phyloP scores from a whole-genome alignment of 2,113 vertebrate species.

The Podilymbus podiceps region DNA sequence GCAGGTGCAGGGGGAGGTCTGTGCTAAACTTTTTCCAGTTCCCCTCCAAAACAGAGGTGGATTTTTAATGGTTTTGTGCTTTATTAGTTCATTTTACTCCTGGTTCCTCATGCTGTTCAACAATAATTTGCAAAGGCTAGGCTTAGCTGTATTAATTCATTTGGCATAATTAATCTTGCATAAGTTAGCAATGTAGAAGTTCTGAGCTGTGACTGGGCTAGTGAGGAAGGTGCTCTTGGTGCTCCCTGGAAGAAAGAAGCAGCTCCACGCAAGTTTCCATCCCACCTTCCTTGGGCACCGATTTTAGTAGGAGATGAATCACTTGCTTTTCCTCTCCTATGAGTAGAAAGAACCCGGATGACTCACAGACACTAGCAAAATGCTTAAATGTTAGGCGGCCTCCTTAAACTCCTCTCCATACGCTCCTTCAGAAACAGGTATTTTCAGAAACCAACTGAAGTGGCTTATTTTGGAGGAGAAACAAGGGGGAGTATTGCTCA shows the following conservation, averaged over 20 bases:
- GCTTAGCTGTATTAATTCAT: neutral
- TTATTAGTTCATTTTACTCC: neutral
- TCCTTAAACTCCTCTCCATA: neutral
- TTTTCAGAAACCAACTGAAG: neutral
- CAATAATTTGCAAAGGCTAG: neutral
- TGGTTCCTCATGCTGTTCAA: neutral
- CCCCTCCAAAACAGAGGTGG: neutral
- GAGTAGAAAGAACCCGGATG: neutral
- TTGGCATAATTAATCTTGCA: neutral
- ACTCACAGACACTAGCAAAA: neutral
- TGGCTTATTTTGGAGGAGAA: neutral
- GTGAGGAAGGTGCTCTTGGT: neutral
- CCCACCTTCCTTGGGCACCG: neutral
- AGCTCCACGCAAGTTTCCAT: neutral
- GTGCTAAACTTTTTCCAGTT: neutral
- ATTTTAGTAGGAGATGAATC: constrained; percentile 10
- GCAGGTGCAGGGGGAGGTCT: neutral
- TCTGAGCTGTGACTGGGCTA: neutral
- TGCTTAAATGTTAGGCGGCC: neutral
- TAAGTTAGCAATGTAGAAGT: neutral
- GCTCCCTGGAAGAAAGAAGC: neutral
- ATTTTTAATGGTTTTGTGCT: neutral
- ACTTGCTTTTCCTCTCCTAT: neutral
- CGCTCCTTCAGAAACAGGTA: neutral
- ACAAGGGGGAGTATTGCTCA: neutral